Conservation (phyloP, 2,797 vertebrate genomes). For the Dicrostonyx torquatus region DNA sequence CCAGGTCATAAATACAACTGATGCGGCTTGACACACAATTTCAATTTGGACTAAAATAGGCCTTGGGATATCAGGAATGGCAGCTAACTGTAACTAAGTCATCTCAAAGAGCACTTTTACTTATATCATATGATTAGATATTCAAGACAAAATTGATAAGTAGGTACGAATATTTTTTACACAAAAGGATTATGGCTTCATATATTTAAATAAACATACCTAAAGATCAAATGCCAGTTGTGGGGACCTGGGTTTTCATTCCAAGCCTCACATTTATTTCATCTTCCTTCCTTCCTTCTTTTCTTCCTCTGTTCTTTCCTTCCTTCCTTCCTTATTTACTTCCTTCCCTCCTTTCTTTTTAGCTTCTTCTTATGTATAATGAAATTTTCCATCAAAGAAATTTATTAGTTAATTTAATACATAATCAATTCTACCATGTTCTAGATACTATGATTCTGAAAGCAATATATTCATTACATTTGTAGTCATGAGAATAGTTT, state of each 20-base stretch:
- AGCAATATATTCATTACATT: slow-evolving; percentile 29
- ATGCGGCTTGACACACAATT: background rate
- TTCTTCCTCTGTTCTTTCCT: background rate
- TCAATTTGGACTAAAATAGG: background rate
- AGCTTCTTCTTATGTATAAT: background rate
- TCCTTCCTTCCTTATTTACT: too few relatives aligned
- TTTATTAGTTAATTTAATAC: background rate
- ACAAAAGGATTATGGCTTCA: slow-evolving; percentile 7
- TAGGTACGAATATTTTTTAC: background rate
- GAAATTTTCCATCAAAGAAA: background rate
- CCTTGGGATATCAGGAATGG: background rate
- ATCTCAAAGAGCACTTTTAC: background rate
- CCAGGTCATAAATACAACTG: background rate
- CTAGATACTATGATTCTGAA: background rate
- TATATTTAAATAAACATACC: background rate
- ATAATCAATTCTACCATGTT: background rate
- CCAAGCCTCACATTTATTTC: background rate
- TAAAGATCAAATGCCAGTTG: background rate
- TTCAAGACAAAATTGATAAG: background rate
- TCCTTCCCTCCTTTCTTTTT: background rate
- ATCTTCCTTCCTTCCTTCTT: fast-evolving
- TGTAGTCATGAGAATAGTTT: background rate
- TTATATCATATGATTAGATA: background rate
- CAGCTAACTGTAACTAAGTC: background rate
- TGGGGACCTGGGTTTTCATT: background rate